Conservation (phyloP, 2,113 vertebrate genomes). For the Pachycephala philippinensis region DNA sequence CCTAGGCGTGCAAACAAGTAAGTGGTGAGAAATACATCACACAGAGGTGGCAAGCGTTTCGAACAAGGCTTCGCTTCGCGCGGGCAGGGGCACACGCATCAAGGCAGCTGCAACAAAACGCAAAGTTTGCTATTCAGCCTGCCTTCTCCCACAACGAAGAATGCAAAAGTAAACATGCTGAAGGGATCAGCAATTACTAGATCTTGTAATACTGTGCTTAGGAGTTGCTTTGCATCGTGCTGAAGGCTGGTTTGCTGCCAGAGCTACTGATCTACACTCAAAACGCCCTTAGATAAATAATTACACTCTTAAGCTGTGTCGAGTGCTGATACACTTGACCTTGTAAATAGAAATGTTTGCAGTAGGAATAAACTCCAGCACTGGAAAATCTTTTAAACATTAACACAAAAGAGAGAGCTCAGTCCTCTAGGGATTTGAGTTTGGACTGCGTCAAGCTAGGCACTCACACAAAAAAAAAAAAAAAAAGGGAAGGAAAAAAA, state of each 20-base stretch:
- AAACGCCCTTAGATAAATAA: slow-evolving; percentile 86
- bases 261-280: slow-evolving; percentile 83
- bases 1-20: background rate
- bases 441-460: slow-evolving; percentile 74
- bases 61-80: background rate
- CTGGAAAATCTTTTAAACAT: slow-evolving; percentile 85
- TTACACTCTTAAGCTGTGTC: slow-evolving; percentile 83
- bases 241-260: slow-evolving; percentile 79
- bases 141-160: slow-evolving; percentile 10
- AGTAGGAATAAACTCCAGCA: slow-evolving; percentile 82
- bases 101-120: background rate
- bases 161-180: slow-evolving; percentile 67
- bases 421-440: slow-evolving; percentile 78
- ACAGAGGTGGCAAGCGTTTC: background rate
- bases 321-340: slow-evolving; percentile 87
- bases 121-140: slow-evolving; percentile 35
- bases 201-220: slow-evolving; percentile 71
- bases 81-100: background rate
- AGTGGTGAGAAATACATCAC: background rate
- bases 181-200: slow-evolving; percentile 72
- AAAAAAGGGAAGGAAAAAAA: background rate
- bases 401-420: slow-evolving; percentile 80
- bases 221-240: slow-evolving; percentile 69
- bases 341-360: slow-evolving; percentile 91
- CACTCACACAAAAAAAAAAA: slow-evolving; percentile 49